Evolutionary conservation across 2,113 vertebrate genomes (phyloP), one percentile per base, ranked within the genome.

Genomic region (Hyaena hyaena): DNA sequence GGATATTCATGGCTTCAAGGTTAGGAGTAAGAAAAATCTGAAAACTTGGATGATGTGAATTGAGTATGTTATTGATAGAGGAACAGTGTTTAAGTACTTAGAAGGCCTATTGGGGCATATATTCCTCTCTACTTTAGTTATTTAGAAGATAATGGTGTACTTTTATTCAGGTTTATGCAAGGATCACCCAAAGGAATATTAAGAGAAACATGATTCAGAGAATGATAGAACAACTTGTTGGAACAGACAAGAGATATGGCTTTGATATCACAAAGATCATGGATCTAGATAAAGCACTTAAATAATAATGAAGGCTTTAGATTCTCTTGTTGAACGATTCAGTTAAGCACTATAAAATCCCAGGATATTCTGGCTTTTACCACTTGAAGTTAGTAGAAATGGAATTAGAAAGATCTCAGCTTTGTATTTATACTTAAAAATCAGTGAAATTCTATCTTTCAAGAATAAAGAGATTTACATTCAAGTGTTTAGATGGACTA

Each of bases 391-490:
- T 92, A 82, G 83, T 58, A 90, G 87, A 97, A 95, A 93, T 85
- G 39, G 80, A 92, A 93, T 97, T 92, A 73, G 80, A 68, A 94
- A 88, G 45, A 93, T 88, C 58, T 69, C 85, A 68, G 88, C 65
- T 97, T 94, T 81, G 35, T 35, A 28, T 87, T 87, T 95, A 85
- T 81, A 71, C 11, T 55, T 77, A 83, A 93, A 92, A 92, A 63
- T 95, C 79, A 89, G 5, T 88, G 91, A 97, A 94, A 96, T 80
- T 71, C n/a, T 83, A 84, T 97, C 96, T 96, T 81, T 28, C 3
- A 85, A 90, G 45, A 93, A 92, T 94, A 94, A 93, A 96, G 80
- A 88, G 91, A 96, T 97, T 98, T 85, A 93, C 39, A 93, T 33
- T 96, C 43, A 80, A 96, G n/a, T 76, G 33, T 90, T 98, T 92